Base-by-base conservation (phyloP, 2,113 vertebrate species). In the Dasypus novemcinctus region DNA sequence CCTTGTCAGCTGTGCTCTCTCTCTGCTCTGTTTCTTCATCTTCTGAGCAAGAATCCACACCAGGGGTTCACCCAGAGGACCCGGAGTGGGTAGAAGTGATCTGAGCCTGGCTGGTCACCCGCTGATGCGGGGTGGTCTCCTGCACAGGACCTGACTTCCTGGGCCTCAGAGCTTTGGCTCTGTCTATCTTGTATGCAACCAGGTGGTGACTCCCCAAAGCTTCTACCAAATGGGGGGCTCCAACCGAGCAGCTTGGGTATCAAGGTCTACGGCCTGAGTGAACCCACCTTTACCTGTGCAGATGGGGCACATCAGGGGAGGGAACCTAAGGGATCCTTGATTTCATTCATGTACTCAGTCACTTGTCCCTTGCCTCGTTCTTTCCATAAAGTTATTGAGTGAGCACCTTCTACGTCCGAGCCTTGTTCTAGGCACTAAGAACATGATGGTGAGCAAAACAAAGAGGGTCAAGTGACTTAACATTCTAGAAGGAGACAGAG, bases 331-430 rank as follows among this genome's bases (percentile, higher is more conserved):
- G 12, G 61, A n/a, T 33, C 27, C 83, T 74, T 8, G 21, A 31
- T 49, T 21, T 29, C 71, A 75, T 64, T 71, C 61, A 61, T 12
- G 64, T 27, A 38, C 31, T 89, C n/a, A 21, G 1, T 21, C 79
- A 23, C 80, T 20, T 25, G 23, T n/a, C 23, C 36, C 5, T 36
- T 29, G 7, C 31, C 23, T 23, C 36, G 20, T 61, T 61, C 33
- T 2, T 66, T 76, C 12, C 43, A 18, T 18, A 20, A 54, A 29
- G 4, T 25, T 36, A 10, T 23, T 2, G 17, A 80, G 64, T 4
- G 46, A 17, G 2, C 4, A 3, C 27, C 66, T 10, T 25, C 33
- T 8, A 20, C 12, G 1, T 1, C 1, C 0, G 27, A 43, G 36
- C 20, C 1, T 59, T 33, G 9, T 36, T 81, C 71, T 29, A 31